Evolutionary conservation across 2,888 invertebrate genomes (phyloP).

Genomic region (Andrena haemorrhoa): DNA sequence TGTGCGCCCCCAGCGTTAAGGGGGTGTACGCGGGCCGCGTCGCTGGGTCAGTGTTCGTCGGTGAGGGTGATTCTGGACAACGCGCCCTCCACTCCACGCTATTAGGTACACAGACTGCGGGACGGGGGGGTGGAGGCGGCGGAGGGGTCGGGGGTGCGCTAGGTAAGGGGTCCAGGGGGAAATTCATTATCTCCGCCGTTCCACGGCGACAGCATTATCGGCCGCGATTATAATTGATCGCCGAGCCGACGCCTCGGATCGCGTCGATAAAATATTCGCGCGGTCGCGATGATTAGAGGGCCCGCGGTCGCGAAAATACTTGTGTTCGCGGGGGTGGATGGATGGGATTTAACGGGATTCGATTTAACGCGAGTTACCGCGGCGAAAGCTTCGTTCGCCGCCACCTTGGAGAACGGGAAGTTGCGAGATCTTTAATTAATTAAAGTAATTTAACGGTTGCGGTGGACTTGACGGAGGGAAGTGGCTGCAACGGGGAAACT

Average conservation of each 20-base stretch:
- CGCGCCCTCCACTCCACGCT: constrained; percentile 64
- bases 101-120: constrained; percentile 65
- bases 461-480: constrained; percentile 9
- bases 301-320: constrained; percentile 8
- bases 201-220: constrained; percentile 77
- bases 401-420: constrained; percentile 12
- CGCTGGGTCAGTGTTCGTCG: constrained; percentile 58
- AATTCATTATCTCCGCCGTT: constrained; percentile 82
- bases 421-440: constrained; percentile 50
- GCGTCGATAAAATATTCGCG: constrained; percentile 54
- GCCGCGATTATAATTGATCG: constrained; percentile 79
- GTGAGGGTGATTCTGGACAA: constrained; percentile 74
- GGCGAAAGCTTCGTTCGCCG: constrained; percentile 16
- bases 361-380: constrained; percentile 29
- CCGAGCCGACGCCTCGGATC: constrained; percentile 57
- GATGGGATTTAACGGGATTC: constrained; percentile 46
- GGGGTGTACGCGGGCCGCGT: constrained; percentile 20
- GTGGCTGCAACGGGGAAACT: not conserved
- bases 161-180: constrained; percentile 61
- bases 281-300: constrained; percentile 48
- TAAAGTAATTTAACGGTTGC: constrained; percentile 41
- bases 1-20: not conserved
- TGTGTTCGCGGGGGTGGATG: constrained; percentile 1
- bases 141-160: constrained; percentile 32
- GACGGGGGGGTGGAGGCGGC: constrained; percentile 6